Evolutionary conservation across 2,797 vertebrate genomes (phyloP), one percentile per base, ranked within the genome.

Genomic region (Etheostoma nigrum): DNA sequence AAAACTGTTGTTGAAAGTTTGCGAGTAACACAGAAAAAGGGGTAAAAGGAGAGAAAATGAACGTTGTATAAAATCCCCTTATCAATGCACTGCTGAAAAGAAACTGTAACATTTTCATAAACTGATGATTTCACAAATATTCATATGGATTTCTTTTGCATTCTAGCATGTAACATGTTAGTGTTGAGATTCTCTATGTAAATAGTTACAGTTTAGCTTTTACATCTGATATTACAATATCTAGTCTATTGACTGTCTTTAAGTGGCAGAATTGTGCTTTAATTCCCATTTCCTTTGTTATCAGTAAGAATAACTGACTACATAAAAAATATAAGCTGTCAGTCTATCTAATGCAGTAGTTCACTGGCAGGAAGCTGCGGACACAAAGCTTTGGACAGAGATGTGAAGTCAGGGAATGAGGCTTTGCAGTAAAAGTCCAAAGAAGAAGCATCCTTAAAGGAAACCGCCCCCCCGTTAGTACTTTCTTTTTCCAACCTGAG

Each of bases 211-310:
- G 96, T 95, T 96, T 96, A 96, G 94, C 95, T 96, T 96, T 93
- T 96, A 96, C 88, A 97, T 96, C 95, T 94, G 95, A 96, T 96
- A 96, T 95, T 95, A 93, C 90, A 92, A 92, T 90, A 97, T 96
- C 96, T 96, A 96, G 84, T 85, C 85, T 85, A 91, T 93, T 95
- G 96, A 96, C 95, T 92, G 95, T 95, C 96, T 95, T 95, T 96
- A 96, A 97, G 96, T 97, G 97, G 97, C 96, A 96, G 96, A 95
- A 96, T 99, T 99, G 98, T 99, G 98, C 98, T 99, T 99, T 97
- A 96, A 97, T 95, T 97, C 95, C 96, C 95, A 93, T 96, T 90
- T 97, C 95, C 96, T 87, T 95, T 96, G 96, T 96, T 96, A 95
- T 97, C 95, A 94, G 96, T 95, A 94, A 96, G 95, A 94, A 95